Conservation (phyloP, 2,797 vertebrate genomes). For the Carcharodon carcharias region DNA sequence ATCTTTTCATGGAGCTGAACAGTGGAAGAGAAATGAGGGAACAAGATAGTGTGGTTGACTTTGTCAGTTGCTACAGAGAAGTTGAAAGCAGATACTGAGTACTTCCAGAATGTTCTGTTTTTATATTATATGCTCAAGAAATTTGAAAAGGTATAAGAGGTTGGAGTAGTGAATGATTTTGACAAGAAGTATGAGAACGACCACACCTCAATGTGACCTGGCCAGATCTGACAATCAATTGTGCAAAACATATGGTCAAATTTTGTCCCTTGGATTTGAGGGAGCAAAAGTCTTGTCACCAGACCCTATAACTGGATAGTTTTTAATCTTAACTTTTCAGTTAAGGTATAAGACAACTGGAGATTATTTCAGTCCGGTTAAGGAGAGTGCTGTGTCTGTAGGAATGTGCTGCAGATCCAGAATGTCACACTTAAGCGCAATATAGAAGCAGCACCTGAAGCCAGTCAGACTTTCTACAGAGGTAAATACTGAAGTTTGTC, state of each 20-base stretch:
- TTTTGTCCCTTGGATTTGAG: neutral
- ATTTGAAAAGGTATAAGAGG: neutral
- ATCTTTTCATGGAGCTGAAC: too few relatives aligned
- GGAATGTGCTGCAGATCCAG: neutral
- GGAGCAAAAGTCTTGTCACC: neutral
- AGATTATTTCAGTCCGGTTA: neutral
- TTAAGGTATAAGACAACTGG: neutral
- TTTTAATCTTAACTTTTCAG: neutral
- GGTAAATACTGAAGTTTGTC: neutral
- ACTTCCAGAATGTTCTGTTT: too few relatives aligned
- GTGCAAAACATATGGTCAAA: neutral
- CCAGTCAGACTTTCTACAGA: neutral
- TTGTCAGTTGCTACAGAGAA: too few relatives aligned
- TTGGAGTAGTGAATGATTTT: neutral
- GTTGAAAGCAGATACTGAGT: too few relatives aligned
- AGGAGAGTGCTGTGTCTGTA: neutral
- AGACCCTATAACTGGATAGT: neutral
- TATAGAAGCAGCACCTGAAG: neutral
- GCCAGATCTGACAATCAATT: neutral
- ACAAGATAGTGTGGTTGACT: too few relatives aligned
- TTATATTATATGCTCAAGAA: neutral
- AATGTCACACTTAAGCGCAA: neutral
- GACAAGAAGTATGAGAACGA: neutral
- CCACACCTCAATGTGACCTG: neutral
- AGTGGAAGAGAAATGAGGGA: too few relatives aligned